Conservation (phyloP, 2,113 vertebrate genomes). For the Bostrychus sinensis region DNA sequence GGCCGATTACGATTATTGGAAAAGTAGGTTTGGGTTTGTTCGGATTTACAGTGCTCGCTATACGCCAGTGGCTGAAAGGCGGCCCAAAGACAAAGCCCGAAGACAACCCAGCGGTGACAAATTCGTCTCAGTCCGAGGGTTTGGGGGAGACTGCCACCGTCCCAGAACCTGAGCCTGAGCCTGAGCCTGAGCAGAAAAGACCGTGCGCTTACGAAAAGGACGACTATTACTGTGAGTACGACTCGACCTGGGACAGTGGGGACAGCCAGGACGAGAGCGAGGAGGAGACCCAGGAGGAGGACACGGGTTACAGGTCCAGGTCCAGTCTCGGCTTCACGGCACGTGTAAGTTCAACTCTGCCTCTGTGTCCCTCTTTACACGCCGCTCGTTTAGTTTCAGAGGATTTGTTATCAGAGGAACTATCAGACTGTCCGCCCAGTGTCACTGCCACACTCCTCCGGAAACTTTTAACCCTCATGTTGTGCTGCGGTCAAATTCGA, state of each 20-base stretch:
- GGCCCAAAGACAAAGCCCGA: no score
- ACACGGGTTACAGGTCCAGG: no score
- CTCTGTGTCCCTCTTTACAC: no score
- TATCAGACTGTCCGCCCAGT: no score
- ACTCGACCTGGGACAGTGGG: constrained; percentile 69
- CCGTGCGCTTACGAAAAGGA: constrained; percentile 7
- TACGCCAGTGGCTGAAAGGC: not conserved
- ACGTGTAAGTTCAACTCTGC: no score
- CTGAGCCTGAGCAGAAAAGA: not conserved
- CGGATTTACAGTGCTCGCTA: not conserved
- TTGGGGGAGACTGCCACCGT: not conserved
- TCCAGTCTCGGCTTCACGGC: no score
- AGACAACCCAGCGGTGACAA: no score
- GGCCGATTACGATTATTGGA: not conserved
- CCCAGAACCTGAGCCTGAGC: not conserved
- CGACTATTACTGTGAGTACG: constrained; percentile 56
- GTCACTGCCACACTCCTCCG: no score
- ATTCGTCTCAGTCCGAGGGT: not conserved
- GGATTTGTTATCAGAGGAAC: no score
- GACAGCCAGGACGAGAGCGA: fast-evolving
- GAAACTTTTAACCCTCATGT: no score
- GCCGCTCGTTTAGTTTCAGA: no score
- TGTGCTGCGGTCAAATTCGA: no score
- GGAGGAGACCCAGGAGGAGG: not conserved
- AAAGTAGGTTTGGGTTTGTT: not conserved